Conservation (phyloP, 2,888 invertebrate genomes). For the Melieria picta region DNA sequence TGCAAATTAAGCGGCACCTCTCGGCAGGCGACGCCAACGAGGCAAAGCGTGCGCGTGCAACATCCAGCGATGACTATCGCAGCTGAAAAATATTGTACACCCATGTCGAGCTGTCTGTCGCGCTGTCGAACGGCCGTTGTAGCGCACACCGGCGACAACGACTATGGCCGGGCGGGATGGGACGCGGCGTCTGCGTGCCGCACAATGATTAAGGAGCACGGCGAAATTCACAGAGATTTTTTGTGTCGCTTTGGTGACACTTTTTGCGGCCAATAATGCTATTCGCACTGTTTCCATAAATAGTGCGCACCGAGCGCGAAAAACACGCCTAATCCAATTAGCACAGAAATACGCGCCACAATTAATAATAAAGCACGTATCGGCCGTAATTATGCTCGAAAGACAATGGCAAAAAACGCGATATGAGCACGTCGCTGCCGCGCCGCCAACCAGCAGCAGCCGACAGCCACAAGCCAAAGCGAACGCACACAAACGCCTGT, state of each 20-base stretch:
- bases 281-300: constrained; percentile 5
- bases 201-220: constrained; percentile 20
- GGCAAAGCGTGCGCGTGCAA: constrained; percentile 10
- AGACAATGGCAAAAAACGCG: too few relatives aligned
- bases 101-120: constrained; percentile 28
- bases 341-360: not conserved
- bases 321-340: constrained; percentile 4
- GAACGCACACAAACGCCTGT: too few relatives aligned
- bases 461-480: too few relatives aligned
- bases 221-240: not conserved
- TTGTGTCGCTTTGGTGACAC: not conserved
- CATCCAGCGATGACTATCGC: constrained; percentile 24
- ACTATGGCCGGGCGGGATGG: not conserved
- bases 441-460: too few relatives aligned
- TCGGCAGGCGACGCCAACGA: constrained; percentile 26
- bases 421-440: too few relatives aligned
- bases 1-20: constrained; percentile 48
- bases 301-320: not conserved
- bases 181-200: constrained; percentile 17
- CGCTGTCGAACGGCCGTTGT: constrained; percentile 5
- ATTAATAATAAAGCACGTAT: constrained; percentile 17
- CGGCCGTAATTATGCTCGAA: constrained; percentile 9
- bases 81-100: constrained; percentile 18
- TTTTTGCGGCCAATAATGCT: constrained; percentile 1
- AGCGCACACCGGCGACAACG: constrained; percentile 1